Evolutionary conservation across 2,797 vertebrate genomes (phyloP).

Genomic region (Sebastes variabilis): DNA sequence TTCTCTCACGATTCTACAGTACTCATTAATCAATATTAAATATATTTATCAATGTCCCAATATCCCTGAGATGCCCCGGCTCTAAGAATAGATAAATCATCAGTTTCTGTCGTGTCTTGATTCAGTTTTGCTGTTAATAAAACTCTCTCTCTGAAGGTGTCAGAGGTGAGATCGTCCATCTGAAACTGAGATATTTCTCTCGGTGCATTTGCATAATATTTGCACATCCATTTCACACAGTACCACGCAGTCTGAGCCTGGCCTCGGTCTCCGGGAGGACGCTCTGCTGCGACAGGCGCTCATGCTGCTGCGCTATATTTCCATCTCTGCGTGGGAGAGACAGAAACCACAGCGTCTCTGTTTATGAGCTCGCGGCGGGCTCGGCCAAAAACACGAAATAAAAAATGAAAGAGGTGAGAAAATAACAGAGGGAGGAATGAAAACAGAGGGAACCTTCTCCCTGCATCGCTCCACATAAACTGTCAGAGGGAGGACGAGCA

Average conservation of each 20-base stretch:
- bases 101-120: neutral
- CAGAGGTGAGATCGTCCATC: constrained; percentile 40
- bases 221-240: constrained; percentile 43
- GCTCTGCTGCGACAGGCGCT: constrained; percentile 40
- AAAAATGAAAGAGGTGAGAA: constrained; percentile 39
- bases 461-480: constrained; percentile 4
- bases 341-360: constrained; percentile 21
- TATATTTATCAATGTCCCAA: neutral
- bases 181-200: constrained; percentile 31
- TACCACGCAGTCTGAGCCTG: neutral
- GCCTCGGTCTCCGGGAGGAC: constrained; percentile 25
- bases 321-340: constrained; percentile 51
- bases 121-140: constrained; percentile 6
- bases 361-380: constrained; percentile 38
- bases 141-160: constrained; percentile 3
- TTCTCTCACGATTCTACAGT: neutral
- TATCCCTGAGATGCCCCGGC: neutral
- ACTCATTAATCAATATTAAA: neutral
- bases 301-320: constrained; percentile 40
- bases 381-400: constrained; percentile 17
- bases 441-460: constrained; percentile 46
- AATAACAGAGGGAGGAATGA: constrained; percentile 46
- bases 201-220: constrained; percentile 49
- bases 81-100: neutral
- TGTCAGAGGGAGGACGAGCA: neutral